Percentiles rank a stretch among this genome's conserved stretches.
phyloP scores from a whole-genome alignment of 2,113 vertebrate species.

The Dascyllus trimaculatus region DNA sequence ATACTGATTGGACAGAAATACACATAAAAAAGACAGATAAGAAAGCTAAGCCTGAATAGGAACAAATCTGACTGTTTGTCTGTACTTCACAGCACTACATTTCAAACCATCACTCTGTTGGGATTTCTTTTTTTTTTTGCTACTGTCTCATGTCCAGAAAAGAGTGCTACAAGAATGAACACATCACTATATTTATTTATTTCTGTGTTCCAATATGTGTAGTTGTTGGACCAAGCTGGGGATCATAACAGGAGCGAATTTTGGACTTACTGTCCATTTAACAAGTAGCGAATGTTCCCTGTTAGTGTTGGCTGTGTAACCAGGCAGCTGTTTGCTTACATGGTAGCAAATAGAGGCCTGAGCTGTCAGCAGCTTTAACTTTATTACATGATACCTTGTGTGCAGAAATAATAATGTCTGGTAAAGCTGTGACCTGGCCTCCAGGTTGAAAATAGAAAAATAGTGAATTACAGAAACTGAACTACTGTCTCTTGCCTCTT shows the following conservation, averaged over 20 bases:
- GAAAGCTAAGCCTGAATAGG: conserved; percentile 1
- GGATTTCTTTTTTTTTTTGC: neutral
- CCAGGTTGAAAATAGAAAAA: neutral
- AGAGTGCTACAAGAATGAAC: neutral
- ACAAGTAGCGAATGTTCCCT: neutral
- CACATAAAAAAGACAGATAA: conserved; percentile 7
- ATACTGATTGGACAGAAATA: conserved; percentile 33
- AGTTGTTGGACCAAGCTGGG: neutral
- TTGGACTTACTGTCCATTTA: neutral
- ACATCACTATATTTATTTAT: neutral
- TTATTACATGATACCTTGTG: neutral
- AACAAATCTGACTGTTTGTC: conserved; percentile 10
- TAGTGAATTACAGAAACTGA: neutral
- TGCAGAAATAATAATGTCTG: neutral
- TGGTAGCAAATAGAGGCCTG: too few relatives aligned
- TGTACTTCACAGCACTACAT: neutral
- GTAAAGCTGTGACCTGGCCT: neutral
- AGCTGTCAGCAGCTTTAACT: conserved; percentile 23
- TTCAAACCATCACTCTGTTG: neutral
- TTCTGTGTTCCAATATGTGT: conserved; percentile 13
- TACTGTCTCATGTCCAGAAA: neutral
- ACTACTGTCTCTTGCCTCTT: neutral
- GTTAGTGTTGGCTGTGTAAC: conserved; percentile 12
- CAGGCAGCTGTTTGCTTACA: neutral
- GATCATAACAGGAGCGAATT: neutral